A percentile compares a stretch with the other conserved stretches of the same genome.
Evolutionary conservation across 2,888 invertebrate species (phyloP).

Genomic region (Agrenia bidenticulata): DNA sequence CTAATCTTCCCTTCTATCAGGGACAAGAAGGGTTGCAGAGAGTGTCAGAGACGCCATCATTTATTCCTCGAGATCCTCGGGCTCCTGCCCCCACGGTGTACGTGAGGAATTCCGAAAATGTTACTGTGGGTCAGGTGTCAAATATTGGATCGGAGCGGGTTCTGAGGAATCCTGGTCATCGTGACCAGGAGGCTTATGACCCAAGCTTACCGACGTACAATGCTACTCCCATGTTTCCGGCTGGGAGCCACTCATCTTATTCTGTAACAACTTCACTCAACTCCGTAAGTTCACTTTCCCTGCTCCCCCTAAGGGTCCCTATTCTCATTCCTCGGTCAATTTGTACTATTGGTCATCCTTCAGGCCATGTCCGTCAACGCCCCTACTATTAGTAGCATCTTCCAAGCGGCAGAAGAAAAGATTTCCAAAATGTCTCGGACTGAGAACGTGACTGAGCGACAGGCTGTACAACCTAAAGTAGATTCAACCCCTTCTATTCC

Average conservation of each 20-base stretch:
- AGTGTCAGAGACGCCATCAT: background rate
- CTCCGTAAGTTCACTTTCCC: background rate
- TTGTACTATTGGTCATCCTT: background rate
- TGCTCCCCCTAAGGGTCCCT: too few species aligned
- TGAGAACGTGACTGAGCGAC: background rate
- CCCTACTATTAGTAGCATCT: background rate
- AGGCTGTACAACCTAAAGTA: background rate
- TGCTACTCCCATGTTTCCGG: constrained; percentile 2
- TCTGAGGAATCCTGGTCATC: background rate
- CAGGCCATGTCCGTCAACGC: background rate
- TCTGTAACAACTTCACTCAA: background rate
- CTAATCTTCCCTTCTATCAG: background rate
- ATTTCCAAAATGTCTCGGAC: background rate
- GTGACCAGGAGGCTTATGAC: constrained; percentile 22
- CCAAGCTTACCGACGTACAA: constrained; percentile 27
- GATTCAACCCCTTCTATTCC: background rate
- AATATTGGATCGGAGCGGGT: background rate
- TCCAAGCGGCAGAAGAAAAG: background rate
- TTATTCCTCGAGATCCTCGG: constrained; percentile 1
- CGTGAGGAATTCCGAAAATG: background rate
- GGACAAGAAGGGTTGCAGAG: background rate
- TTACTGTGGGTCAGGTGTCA: background rate
- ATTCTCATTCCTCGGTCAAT: too few species aligned
- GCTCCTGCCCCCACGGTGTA: background rate
- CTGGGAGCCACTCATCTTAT: background rate